These are phyloP conservation scores for Sialia sialis DNA, from an alignment of 2,113 vertebrate genomes.

Conservation along the genomic window DNA sequence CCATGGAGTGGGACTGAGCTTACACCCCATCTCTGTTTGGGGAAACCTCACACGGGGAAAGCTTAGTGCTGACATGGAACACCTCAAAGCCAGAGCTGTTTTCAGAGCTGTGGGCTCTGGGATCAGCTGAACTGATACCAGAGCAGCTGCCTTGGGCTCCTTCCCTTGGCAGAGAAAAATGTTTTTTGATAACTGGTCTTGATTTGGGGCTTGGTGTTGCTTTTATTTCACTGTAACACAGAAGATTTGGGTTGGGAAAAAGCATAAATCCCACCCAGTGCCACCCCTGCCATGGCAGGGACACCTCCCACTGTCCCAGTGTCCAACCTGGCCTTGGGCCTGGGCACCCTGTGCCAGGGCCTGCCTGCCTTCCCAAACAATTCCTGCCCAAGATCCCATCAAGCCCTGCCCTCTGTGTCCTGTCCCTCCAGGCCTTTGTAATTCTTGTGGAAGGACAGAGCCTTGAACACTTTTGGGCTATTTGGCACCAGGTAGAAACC, in stretches of 20 bases:
- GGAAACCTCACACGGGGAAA: fast-evolving
- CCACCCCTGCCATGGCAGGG: neutral
- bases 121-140: neutral
- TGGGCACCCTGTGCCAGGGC: neutral
- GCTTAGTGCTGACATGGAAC: neutral
- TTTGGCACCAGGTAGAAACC: too few relatives aligned
- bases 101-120: too few relatives aligned
- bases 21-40: fast-evolving
- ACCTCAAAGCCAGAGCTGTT: neutral
- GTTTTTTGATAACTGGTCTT: neutral
- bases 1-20: fast-evolving
- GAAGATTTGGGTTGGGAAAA: neutral
- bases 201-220: neutral
- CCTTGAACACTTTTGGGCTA: fast-evolving
- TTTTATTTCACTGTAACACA: neutral
- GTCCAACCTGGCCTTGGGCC: neutral
- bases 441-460: neutral
- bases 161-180: too few relatives aligned
- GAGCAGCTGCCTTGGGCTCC: neutral
- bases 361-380: neutral
- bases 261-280: fast-evolving
- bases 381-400: fast-evolving
- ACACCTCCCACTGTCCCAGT: fast-evolving
- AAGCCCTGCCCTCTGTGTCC: fast-evolving
- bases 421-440: neutral